A percentile compares a stretch with the other conserved stretches of the same genome.
Conservation (phyloP, 2,888 invertebrate genomes). For the Saturnia japonica region DNA sequence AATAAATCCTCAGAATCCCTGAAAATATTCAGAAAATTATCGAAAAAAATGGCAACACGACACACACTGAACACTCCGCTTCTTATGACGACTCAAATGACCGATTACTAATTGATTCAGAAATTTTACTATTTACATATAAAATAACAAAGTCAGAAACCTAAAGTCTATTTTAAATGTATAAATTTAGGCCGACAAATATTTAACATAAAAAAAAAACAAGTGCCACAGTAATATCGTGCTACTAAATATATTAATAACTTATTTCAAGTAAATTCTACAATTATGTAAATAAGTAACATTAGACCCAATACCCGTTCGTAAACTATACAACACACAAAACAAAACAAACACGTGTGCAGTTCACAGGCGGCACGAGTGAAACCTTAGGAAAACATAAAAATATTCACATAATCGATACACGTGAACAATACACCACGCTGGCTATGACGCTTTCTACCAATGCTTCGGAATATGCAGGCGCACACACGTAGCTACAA, state of each 20-base stretch:
- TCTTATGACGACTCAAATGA: not conserved
- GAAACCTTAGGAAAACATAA: too few relatives aligned
- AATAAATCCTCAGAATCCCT: too few relatives aligned
- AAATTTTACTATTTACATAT: not conserved
- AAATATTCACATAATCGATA: too few relatives aligned
- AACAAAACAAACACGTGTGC: conserved; percentile 9
- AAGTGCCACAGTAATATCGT: not conserved
- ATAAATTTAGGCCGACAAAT: not conserved
- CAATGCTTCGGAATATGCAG: too few relatives aligned
- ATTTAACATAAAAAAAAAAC: not conserved
- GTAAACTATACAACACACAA: conserved; percentile 16
- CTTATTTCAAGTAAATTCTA: not conserved
- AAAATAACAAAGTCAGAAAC: not conserved
- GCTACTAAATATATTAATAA: not conserved
- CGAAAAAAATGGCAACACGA: too few relatives aligned
- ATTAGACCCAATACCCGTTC: conserved; percentile 12
- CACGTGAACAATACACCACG: too few relatives aligned
- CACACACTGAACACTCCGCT: too few relatives aligned
- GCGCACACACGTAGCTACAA: too few relatives aligned
- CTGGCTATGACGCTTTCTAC: too few relatives aligned
- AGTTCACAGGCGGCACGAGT: too few relatives aligned
- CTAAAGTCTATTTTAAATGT: not conserved
- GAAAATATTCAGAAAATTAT: too few relatives aligned
- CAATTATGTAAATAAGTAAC: not conserved
- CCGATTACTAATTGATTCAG: not conserved